Evolutionary conservation across 2,113 vertebrate species (phyloP).

Genomic region (Xyrauchen texanus): DNA sequence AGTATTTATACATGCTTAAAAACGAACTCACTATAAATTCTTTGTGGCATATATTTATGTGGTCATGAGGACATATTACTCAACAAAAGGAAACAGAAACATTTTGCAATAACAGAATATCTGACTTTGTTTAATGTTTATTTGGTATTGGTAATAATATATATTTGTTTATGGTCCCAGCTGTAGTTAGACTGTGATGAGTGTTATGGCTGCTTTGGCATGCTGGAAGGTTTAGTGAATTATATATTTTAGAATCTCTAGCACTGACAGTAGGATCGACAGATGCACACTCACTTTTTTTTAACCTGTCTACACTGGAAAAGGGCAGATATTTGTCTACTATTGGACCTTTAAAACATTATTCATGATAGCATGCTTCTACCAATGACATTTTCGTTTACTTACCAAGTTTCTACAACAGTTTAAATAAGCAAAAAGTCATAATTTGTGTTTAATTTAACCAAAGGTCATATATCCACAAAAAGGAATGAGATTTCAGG

Average conservation of each 20-base stretch:
- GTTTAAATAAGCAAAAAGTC: neutral
- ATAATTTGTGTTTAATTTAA: neutral
- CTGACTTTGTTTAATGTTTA: no score
- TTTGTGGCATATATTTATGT: no score
- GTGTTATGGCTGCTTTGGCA: slow-evolving; percentile 32
- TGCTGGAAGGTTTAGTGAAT: slow-evolving; percentile 66
- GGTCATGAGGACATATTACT: no score
- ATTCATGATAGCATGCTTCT: neutral
- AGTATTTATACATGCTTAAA: no score
- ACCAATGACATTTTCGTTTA: neutral
- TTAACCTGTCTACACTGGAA: slow-evolving; percentile 2
- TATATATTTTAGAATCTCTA: slow-evolving; percentile 70
- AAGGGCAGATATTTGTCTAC: slow-evolving; percentile 29
- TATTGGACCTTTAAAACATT: neutral
- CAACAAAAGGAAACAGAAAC: no score
- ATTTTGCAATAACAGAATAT: neutral
- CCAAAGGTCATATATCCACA: neutral
- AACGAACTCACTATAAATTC: no score
- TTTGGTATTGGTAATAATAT: neutral
- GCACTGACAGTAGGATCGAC: slow-evolving; percentile 65
- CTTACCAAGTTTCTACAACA: neutral
- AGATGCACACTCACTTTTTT: slow-evolving; percentile 62
- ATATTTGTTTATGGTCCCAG: slow-evolving; percentile 47
- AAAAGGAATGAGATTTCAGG: neutral
- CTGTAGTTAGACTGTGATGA: slow-evolving; percentile 33